Conservation (phyloP, 2,888 invertebrate species). For the Tipula unca region DNA sequence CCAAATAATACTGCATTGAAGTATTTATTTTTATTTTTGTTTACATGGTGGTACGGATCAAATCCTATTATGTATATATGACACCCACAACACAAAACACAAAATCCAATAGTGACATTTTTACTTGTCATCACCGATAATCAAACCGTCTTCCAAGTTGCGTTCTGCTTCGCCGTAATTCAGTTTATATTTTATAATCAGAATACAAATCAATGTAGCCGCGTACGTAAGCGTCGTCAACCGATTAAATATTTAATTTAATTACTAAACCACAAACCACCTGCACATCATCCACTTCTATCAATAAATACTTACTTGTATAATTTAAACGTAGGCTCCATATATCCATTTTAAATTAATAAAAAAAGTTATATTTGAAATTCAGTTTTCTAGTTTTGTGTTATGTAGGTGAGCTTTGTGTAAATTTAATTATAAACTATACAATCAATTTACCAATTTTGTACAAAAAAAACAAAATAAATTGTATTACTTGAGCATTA, state of each 20-base stretch:
- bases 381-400: background rate
- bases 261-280: background rate
- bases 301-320: background rate
- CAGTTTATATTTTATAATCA: no score
- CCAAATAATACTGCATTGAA: no score
- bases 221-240: background rate
- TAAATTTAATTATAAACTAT: background rate
- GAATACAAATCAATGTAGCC: background rate
- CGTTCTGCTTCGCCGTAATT: no score
- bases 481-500: background rate
- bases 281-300: background rate
- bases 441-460: background rate
- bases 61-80: no score
- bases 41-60: no score
- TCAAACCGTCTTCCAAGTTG: no score
- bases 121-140: no score
- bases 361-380: background rate
- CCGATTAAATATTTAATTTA: background rate
- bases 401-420: conserved; percentile 1
- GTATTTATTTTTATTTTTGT: no score
- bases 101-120: no score
- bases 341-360: background rate
- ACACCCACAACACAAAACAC: no score
- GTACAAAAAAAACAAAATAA: background rate
- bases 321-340: background rate